Conservation (phyloP, 2,797 vertebrate species). For the Nannoperca australis region DNA sequence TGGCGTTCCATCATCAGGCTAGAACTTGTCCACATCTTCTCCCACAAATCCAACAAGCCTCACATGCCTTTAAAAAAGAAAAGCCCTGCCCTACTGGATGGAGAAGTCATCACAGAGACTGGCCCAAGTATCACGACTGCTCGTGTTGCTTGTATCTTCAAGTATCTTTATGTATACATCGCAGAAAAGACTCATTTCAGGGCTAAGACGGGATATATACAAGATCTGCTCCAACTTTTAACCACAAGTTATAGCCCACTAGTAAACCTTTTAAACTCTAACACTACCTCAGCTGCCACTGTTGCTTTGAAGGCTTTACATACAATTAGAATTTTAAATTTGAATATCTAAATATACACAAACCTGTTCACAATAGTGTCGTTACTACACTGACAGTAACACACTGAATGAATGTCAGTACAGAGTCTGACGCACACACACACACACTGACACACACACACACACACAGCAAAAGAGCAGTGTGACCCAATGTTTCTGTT, state of each 20-base stretch:
- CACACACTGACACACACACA: too few species aligned
- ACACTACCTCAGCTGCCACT: neutral
- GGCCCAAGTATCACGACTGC: neutral
- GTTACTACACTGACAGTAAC: neutral
- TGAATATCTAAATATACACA: slow-evolving; percentile 8
- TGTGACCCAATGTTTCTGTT: neutral
- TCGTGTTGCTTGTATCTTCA: neutral
- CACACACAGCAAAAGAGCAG: neutral
- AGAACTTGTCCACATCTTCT: slow-evolving; percentile 1
- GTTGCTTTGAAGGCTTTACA: neutral
- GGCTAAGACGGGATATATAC: too few species aligned
- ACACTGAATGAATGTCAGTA: neutral
- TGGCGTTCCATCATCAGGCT: slow-evolving; percentile 15
- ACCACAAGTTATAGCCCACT: neutral
- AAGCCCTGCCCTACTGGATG: neutral
- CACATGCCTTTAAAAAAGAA: slow-evolving; percentile 2
- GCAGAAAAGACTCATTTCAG: neutral
- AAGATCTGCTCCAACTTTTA: neutral
- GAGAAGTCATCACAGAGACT: neutral
- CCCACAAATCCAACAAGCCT: neutral
- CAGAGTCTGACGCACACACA: too few species aligned
- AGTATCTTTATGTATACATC: neutral
- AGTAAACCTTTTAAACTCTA: too few species aligned
- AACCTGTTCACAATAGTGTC: neutral
- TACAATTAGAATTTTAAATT: neutral